Percentiles rank a stretch among this genome's conserved stretches.
Evolutionary conservation across 2,888 invertebrate species (phyloP).

Genomic region (Mesoligia furuncula): DNA sequence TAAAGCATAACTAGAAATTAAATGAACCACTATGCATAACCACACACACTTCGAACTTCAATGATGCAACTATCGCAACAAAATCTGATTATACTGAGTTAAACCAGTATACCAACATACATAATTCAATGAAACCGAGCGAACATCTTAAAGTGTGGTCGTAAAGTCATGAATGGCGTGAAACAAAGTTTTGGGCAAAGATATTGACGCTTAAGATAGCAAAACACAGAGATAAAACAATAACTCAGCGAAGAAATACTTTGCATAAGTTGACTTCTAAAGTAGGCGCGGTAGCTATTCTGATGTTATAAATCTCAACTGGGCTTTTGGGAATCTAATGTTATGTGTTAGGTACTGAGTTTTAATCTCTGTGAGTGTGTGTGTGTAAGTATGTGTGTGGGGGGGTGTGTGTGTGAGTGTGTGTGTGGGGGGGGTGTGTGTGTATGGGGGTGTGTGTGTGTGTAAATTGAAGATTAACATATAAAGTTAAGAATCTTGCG

Average conservation of each 20-base stretch:
- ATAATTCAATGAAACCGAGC: constrained; percentile 58
- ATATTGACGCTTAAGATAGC: constrained; percentile 62
- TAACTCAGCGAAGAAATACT: constrained; percentile 52
- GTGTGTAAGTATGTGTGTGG: too few species aligned
- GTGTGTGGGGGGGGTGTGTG: too few species aligned
- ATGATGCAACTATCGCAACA: constrained; percentile 17
- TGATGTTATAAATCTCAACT: constrained; percentile 23
- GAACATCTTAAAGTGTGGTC: constrained; percentile 37
- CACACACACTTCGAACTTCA: constrained; percentile 4
- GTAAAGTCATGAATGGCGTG: constrained; percentile 57
- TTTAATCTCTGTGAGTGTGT: too few species aligned
- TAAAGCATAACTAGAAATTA: background rate
- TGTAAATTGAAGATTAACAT: background rate
- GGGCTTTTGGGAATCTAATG: constrained; percentile 28
- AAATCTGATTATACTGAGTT: constrained; percentile 12
- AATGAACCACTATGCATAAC: constrained; percentile 15
- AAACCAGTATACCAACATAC: constrained; percentile 37
- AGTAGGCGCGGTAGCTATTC: constrained; percentile 39
- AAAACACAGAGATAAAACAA: constrained; percentile 61
- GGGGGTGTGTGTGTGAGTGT: too few species aligned
- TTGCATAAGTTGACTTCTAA: constrained; percentile 63
- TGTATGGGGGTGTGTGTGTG: too few species aligned
- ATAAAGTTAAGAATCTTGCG: background rate
- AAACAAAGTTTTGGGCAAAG: constrained; percentile 59
- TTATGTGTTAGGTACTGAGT: constrained; percentile 9